Evolutionary conservation across 2,113 vertebrate genomes (phyloP), one percentile per base, ranked within the genome.

Genomic region (Labrus mixtus): DNA sequence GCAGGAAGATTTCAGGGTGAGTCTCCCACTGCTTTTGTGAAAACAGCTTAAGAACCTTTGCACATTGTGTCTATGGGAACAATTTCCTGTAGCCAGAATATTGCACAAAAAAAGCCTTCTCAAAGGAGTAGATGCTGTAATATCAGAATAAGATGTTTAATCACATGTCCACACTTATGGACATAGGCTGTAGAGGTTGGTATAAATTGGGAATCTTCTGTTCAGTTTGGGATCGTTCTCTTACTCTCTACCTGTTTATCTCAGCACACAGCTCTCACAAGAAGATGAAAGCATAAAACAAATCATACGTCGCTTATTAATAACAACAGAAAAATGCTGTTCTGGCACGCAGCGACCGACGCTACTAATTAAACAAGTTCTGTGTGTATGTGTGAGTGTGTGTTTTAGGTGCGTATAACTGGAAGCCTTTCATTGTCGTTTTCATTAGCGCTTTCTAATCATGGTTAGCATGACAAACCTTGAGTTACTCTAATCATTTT

Each of bases 401-500:
- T 56, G 77, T 50, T 48, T 48, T 6, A 48, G 74, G 67, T 60
- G 82, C 63, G 85, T 88, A 81, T 73, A 66, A 81, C 70, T 74
- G 63, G 81, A 86, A 86, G 84, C 69, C 79, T 84, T 89, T 84
- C 76, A 84, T 85, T 90, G 90, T 90, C 87, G 81, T 90, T 92
- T 91, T 94, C 90, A 93, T 93, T 92, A 91, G 88, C 29, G 50
- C 63, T 67, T 86, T 90, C 87, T 93, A 93, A 94, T 93, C 93
- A 92, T 33, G 68, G 89, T 76, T 80, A 72, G 84, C 83, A 80
- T 93, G 93, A 93, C 93, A 94, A 94, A 94, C 86, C 70, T 82
- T 33, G 79, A 90, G 75, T 90, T 94, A 90, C 86, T 88, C 89
- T 93, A 92, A 94, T 94, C 91, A 93, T 92, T 92, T 91, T 91